Base-by-base conservation (phyloP, 1,140 invertebrate genomes). In the Drosophila mauritiana region DNA sequence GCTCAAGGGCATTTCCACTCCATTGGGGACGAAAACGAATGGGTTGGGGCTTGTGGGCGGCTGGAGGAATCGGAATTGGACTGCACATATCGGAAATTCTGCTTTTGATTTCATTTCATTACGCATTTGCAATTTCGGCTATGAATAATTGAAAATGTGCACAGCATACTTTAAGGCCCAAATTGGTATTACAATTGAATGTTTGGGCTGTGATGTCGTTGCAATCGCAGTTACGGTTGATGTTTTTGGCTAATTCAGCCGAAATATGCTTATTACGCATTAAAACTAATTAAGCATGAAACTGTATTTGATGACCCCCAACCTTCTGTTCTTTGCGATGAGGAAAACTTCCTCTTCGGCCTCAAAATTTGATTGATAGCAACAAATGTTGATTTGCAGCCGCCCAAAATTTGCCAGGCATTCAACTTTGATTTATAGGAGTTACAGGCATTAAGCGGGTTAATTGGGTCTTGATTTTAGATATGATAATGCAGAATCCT, bases 41-140 rank as follows among this genome's bases (percentile, higher is more conserved):
- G 54, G 59, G 40, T 22, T 25, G 37, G 20, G 57, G 22, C 61
- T 55, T 43, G 13, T 8, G 17, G 22, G 25, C 13, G 20, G 13
- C 5, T 34, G 39, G 6, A 2, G 15, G 34, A 49, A 59, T 78
- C 45, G 68, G 46, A 39, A 7, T 15, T 55, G 51, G 36, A 43
- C 45, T 75, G 53, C 57, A 36, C 20, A 62, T 58, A 80, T 80
- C 55, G 77, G 65, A 75, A 73, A 80, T 76, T 65, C 73, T 80
- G 80, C 80, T 84, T 84, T 84, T 84, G 80, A 84, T 84, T 84
- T 84, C 80, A 84, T 84, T 84, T 84, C 80, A 84, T 84, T 84
- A 84, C 73, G 77, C 80, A 80, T 80, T 78, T 84, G 80, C 80
- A 84, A 84, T 84, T 84, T 85, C 81, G 73, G 48, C 76, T 68